Conservation (phyloP, 2,888 invertebrate species). For the Isoperla grammatica region DNA sequence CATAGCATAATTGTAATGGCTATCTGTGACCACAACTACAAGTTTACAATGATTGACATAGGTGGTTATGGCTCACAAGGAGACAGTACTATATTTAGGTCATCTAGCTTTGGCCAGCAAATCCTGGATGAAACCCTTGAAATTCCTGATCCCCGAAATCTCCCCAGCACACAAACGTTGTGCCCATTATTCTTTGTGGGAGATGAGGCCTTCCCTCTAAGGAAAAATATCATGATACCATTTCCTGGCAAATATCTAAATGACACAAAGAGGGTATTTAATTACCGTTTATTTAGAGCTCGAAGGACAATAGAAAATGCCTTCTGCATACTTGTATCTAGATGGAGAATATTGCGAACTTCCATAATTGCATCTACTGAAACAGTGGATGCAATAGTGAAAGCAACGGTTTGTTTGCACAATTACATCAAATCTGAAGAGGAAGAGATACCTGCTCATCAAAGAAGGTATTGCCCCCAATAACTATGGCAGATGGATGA, state of each 20-base stretch:
- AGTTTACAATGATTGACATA: neutral
- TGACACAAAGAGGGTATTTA: constrained; percentile 10
- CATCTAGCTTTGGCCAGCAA: constrained; percentile 14
- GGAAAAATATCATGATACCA: constrained; percentile 32
- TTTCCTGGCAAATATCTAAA: constrained; percentile 25
- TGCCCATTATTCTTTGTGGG: constrained; percentile 27
- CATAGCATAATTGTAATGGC: neutral
- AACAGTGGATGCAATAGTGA: constrained; percentile 12
- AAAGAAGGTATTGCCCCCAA: neutral
- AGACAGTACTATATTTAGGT: constrained; percentile 32
- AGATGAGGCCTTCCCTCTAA: constrained; percentile 32
- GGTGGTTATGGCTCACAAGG: constrained; percentile 30
- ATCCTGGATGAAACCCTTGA: neutral
- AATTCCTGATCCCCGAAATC: neutral
- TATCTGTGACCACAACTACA: neutral
- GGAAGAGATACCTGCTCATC: too few species aligned
- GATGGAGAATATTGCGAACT: neutral
- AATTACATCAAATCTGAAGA: neutral
- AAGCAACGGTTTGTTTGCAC: constrained; percentile 4
- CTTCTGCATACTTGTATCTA: constrained; percentile 11
- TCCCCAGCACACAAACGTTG: neutral
- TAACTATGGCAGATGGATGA: neutral
- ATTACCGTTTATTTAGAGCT: constrained; percentile 15
- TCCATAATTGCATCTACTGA: constrained; percentile 1
- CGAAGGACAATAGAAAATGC: constrained; percentile 14